Conservation (phyloP, 2,113 vertebrate genomes). For the Hemicordylus capensis region DNA sequence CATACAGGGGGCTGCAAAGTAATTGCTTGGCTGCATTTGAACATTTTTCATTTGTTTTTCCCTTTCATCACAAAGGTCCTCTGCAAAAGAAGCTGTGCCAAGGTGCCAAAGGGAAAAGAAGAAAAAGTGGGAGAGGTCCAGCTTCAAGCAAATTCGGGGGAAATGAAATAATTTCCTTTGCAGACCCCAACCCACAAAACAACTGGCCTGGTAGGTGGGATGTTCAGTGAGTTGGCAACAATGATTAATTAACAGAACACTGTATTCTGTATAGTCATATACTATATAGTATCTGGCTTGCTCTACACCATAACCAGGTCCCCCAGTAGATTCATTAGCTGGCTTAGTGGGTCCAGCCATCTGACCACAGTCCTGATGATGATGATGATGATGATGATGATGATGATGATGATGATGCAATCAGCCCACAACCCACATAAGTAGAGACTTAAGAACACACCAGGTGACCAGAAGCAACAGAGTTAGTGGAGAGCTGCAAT, state of each 20-base stretch:
- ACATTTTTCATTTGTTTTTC: background rate
- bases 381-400: too few species aligned
- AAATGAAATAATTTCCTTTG: background rate
- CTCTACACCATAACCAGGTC: background rate
- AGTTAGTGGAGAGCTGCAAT: too few species aligned
- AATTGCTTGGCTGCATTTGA: background rate
- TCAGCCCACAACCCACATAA: too few species aligned
- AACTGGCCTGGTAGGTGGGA: rapidly evolving
- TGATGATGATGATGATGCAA: too few species aligned
- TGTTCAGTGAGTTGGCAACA: background rate
- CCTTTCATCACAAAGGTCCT: background rate
- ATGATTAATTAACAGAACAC: rapidly evolving
- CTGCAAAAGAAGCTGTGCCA: background rate
- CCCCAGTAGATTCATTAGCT: background rate
- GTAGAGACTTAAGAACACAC: too few species aligned
- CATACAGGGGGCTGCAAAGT: background rate
- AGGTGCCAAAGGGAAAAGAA: background rate
- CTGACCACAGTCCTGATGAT: background rate
- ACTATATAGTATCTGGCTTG: background rate
- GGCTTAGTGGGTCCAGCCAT: background rate
- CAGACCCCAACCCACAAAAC: background rate
- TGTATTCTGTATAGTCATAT: rapidly evolving
- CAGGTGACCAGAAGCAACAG: background rate
- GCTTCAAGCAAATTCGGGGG: too few species aligned
- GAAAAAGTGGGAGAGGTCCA: background rate